Evolutionary conservation across 2,113 vertebrate genomes (phyloP).

Genomic region (Pseudopipra pipra): DNA sequence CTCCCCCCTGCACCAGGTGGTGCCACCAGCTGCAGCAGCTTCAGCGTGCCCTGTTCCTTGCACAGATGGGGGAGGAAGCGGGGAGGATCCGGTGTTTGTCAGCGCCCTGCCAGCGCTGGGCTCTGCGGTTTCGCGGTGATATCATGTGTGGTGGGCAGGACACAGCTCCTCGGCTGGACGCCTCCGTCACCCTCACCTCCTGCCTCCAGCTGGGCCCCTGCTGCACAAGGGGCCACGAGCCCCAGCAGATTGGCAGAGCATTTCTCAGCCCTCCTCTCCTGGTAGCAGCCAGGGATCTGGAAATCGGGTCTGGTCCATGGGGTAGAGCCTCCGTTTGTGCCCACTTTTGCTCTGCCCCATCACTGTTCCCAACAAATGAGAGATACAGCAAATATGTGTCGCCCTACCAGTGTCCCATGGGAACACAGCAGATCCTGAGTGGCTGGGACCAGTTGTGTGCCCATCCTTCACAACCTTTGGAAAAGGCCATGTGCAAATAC

Average conservation of each 20-base stretch:
- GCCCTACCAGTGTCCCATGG: fast-evolving
- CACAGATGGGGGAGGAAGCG: fast-evolving
- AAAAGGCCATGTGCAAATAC: fast-evolving
- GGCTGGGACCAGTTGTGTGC: not conserved
- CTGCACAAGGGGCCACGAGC: fast-evolving
- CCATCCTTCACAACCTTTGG: not conserved
- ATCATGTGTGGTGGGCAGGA: not conserved
- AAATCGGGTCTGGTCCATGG: not conserved
- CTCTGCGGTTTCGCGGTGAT: not conserved
- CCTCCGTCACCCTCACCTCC: not conserved
- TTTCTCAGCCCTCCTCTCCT: not conserved
- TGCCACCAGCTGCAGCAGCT: not conserved
- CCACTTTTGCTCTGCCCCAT: not conserved
- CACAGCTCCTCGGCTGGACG: fast-evolving
- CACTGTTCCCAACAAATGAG: not conserved
- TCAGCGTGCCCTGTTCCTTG: not conserved
- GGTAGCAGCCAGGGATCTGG: not conserved
- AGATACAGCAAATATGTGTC: fast-evolving
- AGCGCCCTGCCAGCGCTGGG: fast-evolving
- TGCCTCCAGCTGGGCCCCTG: not conserved
- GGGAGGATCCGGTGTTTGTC: not conserved
- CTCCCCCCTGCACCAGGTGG: not conserved
- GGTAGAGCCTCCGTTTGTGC: not conserved
- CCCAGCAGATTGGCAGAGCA: not conserved
- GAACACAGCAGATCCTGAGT: not conserved